Base-by-base conservation (phyloP, 2,888 invertebrate species). In the Polia nebulosa region DNA sequence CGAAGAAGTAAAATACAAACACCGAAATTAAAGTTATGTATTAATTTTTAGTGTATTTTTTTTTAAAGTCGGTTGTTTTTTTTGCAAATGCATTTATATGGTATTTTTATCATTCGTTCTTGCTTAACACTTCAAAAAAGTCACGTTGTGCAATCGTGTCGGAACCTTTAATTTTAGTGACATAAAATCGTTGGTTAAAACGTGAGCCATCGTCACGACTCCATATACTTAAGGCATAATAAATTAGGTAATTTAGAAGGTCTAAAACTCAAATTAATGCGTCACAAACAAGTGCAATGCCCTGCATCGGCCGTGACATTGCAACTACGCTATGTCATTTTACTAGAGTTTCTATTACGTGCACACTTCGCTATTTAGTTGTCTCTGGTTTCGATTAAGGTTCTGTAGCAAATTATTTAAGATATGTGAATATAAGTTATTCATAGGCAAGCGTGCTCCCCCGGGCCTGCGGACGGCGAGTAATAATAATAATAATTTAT, bases 231-330 rank as follows among this genome's bases (percentile, higher is more conserved):
- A 41, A 7, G 41, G 11, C 44, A 44, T 3, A 20, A n/a, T n/a
- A n/a, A n/a, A 44, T 20, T n/a, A 41, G 8, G 39, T 41, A 41
- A 41, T 39, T 17, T 39, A 17, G 6, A 39, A 39, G 17, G 6
- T 39, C 39, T 17, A 17, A 39, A 15, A 36, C 13, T 15, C 15
- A 36, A 15, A 36, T 15, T 34, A 36, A 15, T 36, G 36, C 17
- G 6, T 57, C 27, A 55, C 34, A 27, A 32, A 74, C 11, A 73
- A 73, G 72, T 72, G 65, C 73, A 71, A 58, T 68, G 60, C 52
- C 72, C 61, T 27, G n/a, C 32, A 32, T 1, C 11, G 52, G 36
- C 73, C 77, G 49, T 82, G 82, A 82, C 81, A 74, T 72, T 81
- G 77, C 39, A 15, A 41, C 49, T 29, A 34, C 3, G 20, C 52